phyloP scores from a whole-genome alignment of 2,113 vertebrate genomes.

The Tragelaphus scriptus region DNA sequence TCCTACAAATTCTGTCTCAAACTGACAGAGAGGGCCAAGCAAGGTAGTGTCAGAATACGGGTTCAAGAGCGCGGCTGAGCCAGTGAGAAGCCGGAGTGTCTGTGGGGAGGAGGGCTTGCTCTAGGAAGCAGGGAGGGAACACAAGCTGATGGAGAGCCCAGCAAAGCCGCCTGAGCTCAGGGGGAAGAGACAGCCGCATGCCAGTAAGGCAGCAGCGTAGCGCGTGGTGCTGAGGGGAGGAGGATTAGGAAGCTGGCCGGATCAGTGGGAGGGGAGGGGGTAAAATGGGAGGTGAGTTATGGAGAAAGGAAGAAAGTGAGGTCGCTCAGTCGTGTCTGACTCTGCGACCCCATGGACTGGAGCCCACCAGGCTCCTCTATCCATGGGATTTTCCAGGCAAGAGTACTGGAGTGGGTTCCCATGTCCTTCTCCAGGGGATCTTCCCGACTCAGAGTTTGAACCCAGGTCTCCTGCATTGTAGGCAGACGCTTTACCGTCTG shows the following conservation, averaged over 20 bases:
- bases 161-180: background rate
- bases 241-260: background rate
- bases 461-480: accelerated
- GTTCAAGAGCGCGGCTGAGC: too few relatives aligned
- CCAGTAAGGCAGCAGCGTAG: background rate
- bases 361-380: background rate
- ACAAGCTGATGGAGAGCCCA: background rate
- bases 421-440: background rate
- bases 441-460: background rate
- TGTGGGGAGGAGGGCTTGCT: background rate
- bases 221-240: background rate
- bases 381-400: background rate
- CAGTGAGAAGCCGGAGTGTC: background rate
- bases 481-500: background rate
- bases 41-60: background rate
- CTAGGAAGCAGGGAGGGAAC: background rate
- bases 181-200: background rate
- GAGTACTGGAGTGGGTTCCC: background rate
- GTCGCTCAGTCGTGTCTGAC: background rate
- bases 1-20: background rate
- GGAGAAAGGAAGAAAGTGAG: too few relatives aligned
- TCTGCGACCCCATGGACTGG: background rate
- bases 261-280: accelerated
- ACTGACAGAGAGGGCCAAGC: background rate
- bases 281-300: background rate